Conservation (phyloP, 2,113 vertebrate species). For the Crotalus viridis region DNA sequence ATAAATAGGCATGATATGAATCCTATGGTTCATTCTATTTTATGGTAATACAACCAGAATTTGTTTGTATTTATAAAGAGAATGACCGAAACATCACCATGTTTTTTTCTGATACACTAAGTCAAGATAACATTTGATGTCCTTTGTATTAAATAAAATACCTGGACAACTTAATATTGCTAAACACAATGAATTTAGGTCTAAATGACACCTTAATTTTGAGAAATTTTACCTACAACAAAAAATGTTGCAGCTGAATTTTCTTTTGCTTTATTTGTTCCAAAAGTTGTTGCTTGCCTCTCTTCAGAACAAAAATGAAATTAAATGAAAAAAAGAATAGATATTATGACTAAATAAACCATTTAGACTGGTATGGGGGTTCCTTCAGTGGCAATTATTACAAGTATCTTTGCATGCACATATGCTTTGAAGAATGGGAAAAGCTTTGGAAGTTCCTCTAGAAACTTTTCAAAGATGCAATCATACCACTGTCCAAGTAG, state of each 20-base stretch:
- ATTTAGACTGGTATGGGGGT: no score
- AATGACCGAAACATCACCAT: background rate
- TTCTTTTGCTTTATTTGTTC: conserved; percentile 86
- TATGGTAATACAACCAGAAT: background rate
- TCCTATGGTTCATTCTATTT: background rate
- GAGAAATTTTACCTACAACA: conserved; percentile 77
- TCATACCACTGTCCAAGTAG: background rate
- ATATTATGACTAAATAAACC: background rate
- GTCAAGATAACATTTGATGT: background rate
- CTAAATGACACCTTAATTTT: background rate
- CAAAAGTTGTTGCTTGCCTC: conserved; percentile 84
- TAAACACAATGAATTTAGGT: background rate
- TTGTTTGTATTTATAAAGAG: background rate
- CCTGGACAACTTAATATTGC: background rate
- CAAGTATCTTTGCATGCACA: background rate
- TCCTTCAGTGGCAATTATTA: no score
- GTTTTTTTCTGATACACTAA: background rate
- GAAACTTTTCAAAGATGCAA: no score
- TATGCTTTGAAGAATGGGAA: background rate
- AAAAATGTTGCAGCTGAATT: conserved; percentile 82
- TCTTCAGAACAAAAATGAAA: conserved; percentile 67
- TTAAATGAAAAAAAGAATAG: conserved; percentile 14
- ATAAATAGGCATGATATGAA: background rate
- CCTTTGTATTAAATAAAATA: background rate
- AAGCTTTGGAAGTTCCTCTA: no score